A percentile compares a stretch with the other conserved stretches of the same genome.
Evolutionary conservation across 2,888 invertebrate species (phyloP).

Genomic region (Celastrina argiolus): DNA sequence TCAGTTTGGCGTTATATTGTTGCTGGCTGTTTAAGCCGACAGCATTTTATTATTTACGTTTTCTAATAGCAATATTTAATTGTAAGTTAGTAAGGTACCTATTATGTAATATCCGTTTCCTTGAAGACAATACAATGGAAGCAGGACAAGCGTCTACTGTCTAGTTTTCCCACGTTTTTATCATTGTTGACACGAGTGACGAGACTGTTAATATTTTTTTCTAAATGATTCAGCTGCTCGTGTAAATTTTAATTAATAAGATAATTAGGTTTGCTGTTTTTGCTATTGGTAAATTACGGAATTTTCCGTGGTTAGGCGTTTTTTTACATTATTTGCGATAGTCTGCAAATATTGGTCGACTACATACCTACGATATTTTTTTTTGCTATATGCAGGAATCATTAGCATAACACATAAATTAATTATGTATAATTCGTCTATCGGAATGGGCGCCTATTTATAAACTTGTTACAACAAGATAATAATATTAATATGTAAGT

Average conservation of each 20-base stretch:
- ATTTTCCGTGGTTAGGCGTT: not conserved
- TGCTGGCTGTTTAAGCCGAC: not conserved
- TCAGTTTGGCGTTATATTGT: too few species aligned
- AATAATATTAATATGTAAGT: too few species aligned
- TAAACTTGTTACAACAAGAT: too few species aligned
- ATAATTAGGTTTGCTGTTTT: not conserved
- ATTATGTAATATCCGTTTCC: slow-evolving; percentile 18
- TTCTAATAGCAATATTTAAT: slow-evolving; percentile 7
- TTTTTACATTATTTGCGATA: not conserved
- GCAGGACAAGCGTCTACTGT: not conserved
- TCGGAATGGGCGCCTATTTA: too few species aligned
- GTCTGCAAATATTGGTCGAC: not conserved
- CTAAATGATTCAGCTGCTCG: not conserved
- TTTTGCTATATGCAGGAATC: too few species aligned
- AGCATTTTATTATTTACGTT: not conserved
- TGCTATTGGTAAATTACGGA: not conserved
- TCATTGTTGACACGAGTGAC: not conserved
- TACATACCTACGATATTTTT: too few species aligned
- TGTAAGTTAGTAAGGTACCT: not conserved
- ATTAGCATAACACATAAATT: too few species aligned
- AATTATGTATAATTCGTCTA: too few species aligned
- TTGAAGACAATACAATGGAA: slow-evolving; percentile 4
- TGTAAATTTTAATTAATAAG: not conserved
- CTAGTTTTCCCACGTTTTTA: slow-evolving; percentile 19
- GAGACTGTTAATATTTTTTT: not conserved